phyloP scores from a whole-genome alignment of 2,888 invertebrate genomes.

The Pardosa pseudoannulata region DNA sequence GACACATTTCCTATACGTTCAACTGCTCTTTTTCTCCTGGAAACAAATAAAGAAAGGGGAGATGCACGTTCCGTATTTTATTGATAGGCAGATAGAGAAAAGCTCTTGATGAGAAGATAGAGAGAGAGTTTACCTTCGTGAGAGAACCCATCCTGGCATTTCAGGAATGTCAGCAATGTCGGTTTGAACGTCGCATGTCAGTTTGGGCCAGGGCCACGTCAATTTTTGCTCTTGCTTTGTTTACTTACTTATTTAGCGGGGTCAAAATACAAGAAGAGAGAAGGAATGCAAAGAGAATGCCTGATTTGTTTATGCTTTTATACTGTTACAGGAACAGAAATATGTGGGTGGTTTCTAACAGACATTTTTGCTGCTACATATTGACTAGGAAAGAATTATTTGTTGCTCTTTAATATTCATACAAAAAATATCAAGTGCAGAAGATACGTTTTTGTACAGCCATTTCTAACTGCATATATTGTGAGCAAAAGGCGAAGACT shows the following conservation, averaged over 20 bases:
- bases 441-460: no score
- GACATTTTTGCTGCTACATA: no score
- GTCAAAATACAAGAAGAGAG: not conserved
- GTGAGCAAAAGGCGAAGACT: no score
- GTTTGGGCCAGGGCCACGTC: slow-evolving; percentile 33
- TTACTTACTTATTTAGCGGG: slow-evolving; percentile 58
- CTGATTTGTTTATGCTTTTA: not conserved
- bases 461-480: no score
- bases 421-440: no score
- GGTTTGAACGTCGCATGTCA: slow-evolving; percentile 21
- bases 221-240: slow-evolving; percentile 54
- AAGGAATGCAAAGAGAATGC: not conserved
- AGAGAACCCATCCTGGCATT: slow-evolving; percentile 38
- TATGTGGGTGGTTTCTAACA: no score
- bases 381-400: no score
- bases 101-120: slow-evolving; percentile 31
- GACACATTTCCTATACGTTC: slow-evolving; percentile 13
- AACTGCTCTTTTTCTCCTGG: not conserved
- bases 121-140: slow-evolving; percentile 28
- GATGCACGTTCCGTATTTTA: slow-evolving; percentile 40
- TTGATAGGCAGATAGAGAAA: slow-evolving; percentile 56
- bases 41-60: not conserved
- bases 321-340: no score
- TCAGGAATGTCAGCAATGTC: slow-evolving; percentile 58
- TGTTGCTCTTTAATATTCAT: no score